Percentiles rank a stretch among this genome's conserved stretches.
These are phyloP conservation scores for Channa maculata DNA, from an alignment of 2,113 vertebrate genomes.

Conservation along the genomic window DNA sequence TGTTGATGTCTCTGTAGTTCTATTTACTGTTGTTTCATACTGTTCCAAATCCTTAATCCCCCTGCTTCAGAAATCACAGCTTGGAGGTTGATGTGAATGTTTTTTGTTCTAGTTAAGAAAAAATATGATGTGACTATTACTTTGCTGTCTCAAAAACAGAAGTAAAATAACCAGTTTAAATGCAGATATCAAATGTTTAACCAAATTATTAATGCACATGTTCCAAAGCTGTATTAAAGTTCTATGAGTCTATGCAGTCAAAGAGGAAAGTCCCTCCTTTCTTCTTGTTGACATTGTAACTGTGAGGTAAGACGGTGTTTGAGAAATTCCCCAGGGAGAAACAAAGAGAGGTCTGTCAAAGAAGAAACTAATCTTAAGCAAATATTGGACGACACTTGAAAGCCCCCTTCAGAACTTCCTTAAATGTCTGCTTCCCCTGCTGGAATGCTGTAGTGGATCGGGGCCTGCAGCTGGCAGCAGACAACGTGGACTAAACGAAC, in stretches of 20 bases:
- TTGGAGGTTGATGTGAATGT: no score
- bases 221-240: background rate
- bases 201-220: background rate
- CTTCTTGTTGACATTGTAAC: slow-evolving; percentile 13
- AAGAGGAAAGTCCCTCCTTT: slow-evolving; percentile 15
- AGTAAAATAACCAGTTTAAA: no score
- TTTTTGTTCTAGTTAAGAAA: no score
- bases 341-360: slow-evolving; percentile 14
- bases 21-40: no score
- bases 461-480: slow-evolving; percentile 15
- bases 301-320: background rate
- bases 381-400: slow-evolving; percentile 34
- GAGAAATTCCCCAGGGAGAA: slow-evolving; percentile 14
- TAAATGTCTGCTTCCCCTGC: slow-evolving; percentile 10
- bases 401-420: slow-evolving; percentile 27
- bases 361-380: slow-evolving; percentile 38
- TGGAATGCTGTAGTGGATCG: background rate
- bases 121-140: no score
- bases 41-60: no score
- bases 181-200: background rate
- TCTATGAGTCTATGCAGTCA: no score
- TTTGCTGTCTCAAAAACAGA: no score
- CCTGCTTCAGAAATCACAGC: no score
- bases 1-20: no score
- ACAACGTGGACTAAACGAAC: background rate